Conservation (phyloP, 2,888 invertebrate species). For the Ormyrus labotus region DNA sequence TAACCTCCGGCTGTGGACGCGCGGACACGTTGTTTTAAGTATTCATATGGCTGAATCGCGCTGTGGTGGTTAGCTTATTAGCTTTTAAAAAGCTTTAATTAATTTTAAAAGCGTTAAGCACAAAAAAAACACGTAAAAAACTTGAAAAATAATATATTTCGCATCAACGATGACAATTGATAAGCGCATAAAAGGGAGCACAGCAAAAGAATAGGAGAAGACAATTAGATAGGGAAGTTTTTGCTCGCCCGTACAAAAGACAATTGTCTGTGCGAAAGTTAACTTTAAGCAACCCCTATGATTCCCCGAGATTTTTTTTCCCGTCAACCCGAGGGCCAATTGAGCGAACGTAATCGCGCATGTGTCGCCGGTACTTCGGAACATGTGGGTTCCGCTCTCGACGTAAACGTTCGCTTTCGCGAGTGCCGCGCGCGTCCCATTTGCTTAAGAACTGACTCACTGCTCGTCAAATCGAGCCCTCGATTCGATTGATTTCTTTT, state of each 20-base stretch:
- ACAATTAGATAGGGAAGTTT: neutral
- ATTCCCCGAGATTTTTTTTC: slow-evolving; percentile 58
- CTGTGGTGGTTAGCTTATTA: too few relatives aligned
- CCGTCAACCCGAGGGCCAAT: slow-evolving; percentile 63
- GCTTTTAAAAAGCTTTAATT: too few relatives aligned
- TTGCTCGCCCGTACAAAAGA: neutral
- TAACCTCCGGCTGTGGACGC: neutral
- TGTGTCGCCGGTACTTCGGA: slow-evolving; percentile 62
- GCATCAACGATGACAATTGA: too few relatives aligned
- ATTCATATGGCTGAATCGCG: too few relatives aligned
- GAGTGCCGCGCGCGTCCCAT: slow-evolving; percentile 8
- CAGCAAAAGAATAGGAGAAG: too few relatives aligned
- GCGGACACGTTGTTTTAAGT: too few relatives aligned
- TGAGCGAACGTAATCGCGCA: slow-evolving; percentile 63
- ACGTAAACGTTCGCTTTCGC: slow-evolving; percentile 48
- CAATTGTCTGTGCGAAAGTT: slow-evolving; percentile 8
- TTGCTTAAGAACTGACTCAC: slow-evolving; percentile 25
- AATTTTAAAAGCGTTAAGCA: too few relatives aligned
- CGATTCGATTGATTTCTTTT: neutral
- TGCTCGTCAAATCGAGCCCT: neutral
- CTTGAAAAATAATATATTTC: too few relatives aligned
- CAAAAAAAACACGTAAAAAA: too few relatives aligned
- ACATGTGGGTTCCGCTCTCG: slow-evolving; percentile 63
- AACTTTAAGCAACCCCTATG: slow-evolving; percentile 55
- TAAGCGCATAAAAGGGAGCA: too few relatives aligned